phyloP scores from a whole-genome alignment of 2,888 invertebrate species.

The Eristalis arbustorum region DNA sequence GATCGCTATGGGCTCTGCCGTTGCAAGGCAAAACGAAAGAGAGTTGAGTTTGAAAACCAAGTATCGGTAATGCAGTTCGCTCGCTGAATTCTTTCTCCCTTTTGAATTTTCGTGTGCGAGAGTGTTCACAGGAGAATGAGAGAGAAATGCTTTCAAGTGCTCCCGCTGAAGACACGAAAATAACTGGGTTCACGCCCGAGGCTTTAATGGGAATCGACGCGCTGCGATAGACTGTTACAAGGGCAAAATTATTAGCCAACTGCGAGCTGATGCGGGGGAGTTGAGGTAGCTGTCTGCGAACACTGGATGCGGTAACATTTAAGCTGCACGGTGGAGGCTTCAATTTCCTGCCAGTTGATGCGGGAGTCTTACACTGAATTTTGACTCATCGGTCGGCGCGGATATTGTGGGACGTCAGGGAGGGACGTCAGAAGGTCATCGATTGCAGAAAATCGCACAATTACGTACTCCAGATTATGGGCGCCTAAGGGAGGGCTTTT shows the following conservation, averaged over 20 bases:
- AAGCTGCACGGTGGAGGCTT: no score
- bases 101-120: no score
- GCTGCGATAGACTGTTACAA: background rate
- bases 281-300: background rate
- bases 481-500: no score
- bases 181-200: background rate
- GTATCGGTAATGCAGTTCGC: slow-evolving; percentile 66
- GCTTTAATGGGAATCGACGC: background rate
- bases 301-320: no score
- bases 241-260: background rate
- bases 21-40: background rate
- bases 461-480: no score
- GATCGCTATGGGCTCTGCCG: background rate
- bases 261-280: background rate
- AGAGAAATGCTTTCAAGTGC: background rate
- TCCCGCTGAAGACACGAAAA: background rate
- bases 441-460: no score
- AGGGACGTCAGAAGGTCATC: no score
- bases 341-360: no score
- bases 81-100: background rate
- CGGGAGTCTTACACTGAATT: no score
- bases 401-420: no score
- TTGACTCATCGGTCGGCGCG: no score
- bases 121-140: no score
- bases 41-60: slow-evolving; percentile 46